Base-by-base conservation (phyloP, 2,797 vertebrate species). In the Sebastolobus altivelis region DNA sequence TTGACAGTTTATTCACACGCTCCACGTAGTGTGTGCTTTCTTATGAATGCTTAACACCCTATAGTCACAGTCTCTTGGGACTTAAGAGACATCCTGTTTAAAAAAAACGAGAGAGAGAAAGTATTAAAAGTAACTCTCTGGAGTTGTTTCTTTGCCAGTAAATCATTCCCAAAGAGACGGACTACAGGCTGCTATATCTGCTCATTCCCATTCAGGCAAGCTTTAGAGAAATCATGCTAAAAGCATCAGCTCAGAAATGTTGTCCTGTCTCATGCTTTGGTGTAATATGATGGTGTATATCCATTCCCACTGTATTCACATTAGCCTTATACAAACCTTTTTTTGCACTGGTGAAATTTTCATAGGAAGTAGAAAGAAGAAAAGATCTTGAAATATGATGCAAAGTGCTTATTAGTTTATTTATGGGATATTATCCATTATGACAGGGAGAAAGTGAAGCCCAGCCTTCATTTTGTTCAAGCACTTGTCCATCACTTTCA, bases 301-400 rank as follows among this genome's bases (percentile, higher is more conserved):
- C 7, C 65, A 81, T 75, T 81, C 81, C 69, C 66, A 54, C 20
- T 70, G 20, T 65, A 65, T 72, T 86, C 29, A 68, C 52, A 72
- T 78, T 61, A 79, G 75, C 29, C 72, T 70, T 63, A 75, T 1
- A 59, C 37, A 82, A 79, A 79, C 60, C 2, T 38, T 58, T 79
- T 94, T 94, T 95, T 90, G 78, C 94, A 95, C 95, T 96, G 96
- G 95, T 96, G 95, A 96, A 93, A 94, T 84, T 82, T 87, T 92
- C 69, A 85, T 3, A 79, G 43, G 20, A 71, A 71, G 72, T 35
- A 75, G 70, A 59, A 65, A 82, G 54, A 77, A 76, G 37, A 14
- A 25, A 37, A 72, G 35, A 20, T 76, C 9, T 62, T 59, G 58
- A 85, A 87, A 80, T 52, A 66, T 40, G 72, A 81, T 54, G 54